A percentile compares a stretch with the other conserved stretches of the same genome.
Evolutionary conservation across 2,797 vertebrate species (phyloP).

Genomic region (Thunnus albacares): DNA sequence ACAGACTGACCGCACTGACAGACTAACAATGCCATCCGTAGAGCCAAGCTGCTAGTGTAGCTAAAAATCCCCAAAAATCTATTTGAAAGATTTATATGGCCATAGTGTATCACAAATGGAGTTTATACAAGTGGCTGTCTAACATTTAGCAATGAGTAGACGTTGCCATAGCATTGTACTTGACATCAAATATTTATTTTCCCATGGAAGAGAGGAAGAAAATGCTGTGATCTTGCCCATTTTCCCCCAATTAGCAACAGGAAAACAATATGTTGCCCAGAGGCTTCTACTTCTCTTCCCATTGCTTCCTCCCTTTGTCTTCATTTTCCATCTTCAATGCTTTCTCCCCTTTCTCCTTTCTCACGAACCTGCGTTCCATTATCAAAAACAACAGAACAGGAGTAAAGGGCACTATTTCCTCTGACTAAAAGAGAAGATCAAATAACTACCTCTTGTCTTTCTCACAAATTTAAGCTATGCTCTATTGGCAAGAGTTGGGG

Average conservation of each 20-base stretch:
- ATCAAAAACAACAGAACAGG: slow-evolving; percentile 52
- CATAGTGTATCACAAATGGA: neutral
- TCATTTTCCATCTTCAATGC: slow-evolving; percentile 26
- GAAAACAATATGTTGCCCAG: slow-evolving; percentile 43
- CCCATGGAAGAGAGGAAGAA: slow-evolving; percentile 15
- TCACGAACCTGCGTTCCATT: slow-evolving; percentile 48
- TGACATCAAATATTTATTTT: slow-evolving; percentile 31
- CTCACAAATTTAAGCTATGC: slow-evolving; percentile 47
- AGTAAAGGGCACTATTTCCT: slow-evolving; percentile 39
- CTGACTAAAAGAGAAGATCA: slow-evolving; percentile 55
- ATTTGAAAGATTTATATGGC: neutral
- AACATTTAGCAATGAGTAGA: neutral
- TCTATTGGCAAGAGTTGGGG: slow-evolving; percentile 43
- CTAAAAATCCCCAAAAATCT: neutral
- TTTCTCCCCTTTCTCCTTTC: slow-evolving; percentile 39
- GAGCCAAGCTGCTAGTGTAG: neutral
- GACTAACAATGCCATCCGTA: neutral
- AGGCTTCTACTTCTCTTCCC: neutral
- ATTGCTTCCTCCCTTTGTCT: slow-evolving; percentile 18
- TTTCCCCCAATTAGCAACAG: slow-evolving; percentile 53
- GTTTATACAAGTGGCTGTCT: neutral
- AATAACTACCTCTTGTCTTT: slow-evolving; percentile 53
- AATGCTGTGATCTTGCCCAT: slow-evolving; percentile 19
- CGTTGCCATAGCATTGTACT: neutral
- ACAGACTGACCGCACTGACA: neutral